Conservation (phyloP, 2,888 invertebrate genomes). For the Cataglyphis altisquamis region DNA sequence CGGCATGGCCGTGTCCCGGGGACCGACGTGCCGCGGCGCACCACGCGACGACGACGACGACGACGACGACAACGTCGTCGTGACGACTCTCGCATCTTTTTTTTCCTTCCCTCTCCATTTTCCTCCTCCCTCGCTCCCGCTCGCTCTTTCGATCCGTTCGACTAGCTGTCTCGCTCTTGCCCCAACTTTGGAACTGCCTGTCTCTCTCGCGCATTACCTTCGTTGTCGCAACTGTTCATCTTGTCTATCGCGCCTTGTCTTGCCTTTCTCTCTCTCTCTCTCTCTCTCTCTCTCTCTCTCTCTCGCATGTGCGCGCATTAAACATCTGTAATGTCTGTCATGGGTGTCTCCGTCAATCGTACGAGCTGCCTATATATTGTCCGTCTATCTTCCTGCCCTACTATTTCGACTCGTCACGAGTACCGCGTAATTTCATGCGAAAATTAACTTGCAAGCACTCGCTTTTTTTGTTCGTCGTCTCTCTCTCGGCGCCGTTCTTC, state of each 20-base stretch:
- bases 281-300: background rate
- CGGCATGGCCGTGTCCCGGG: slow-evolving; percentile 80
- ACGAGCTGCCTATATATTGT: background rate
- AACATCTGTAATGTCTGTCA: slow-evolving; percentile 10
- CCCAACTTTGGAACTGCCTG: background rate
- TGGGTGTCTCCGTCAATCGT: slow-evolving; percentile 7
- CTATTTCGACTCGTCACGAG: background rate
- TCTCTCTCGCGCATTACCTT: background rate
- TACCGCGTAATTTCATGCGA: slow-evolving; percentile 17
- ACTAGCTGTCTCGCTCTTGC: slow-evolving; percentile 18
- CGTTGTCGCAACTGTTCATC: background rate
- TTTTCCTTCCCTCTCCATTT: background rate
- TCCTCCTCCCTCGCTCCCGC: background rate
- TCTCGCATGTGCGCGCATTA: background rate
- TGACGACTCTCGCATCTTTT: slow-evolving; percentile 7
- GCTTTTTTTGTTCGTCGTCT: background rate
- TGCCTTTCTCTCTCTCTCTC: background rate
- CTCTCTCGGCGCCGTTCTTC: background rate
- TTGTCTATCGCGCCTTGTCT: background rate
- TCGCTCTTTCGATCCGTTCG: slow-evolving; percentile 34
- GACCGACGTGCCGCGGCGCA: slow-evolving; percentile 61
- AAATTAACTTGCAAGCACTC: slow-evolving; percentile 33
- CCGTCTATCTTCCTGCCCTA: slow-evolving; percentile 10
- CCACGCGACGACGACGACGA: slow-evolving; percentile 21
- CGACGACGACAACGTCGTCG: slow-evolving; percentile 7